Evolutionary conservation across 2,888 invertebrate genomes (phyloP), one percentile per base, ranked within the genome.

Genomic region (Metallyticus violacea): DNA sequence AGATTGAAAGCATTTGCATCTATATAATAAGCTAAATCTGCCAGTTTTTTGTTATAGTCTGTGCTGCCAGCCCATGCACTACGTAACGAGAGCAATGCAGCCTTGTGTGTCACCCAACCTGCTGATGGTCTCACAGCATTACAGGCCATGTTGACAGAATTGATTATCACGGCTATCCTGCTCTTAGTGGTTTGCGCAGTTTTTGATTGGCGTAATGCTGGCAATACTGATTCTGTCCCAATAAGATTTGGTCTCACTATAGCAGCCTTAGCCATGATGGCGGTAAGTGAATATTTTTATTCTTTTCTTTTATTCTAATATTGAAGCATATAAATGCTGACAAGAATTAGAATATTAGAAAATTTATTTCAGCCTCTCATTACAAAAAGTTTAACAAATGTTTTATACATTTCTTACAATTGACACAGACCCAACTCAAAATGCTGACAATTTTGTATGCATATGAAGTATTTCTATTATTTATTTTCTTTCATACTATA

Each of bases 241-340:
- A 88, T 92, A 76, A 92, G 91, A 88, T 92, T 93, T 89, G 92
- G 92, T 1, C 87, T 92, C 62, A 89, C 91, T 7, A 90, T 93
- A 6, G 89, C 91, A 4, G 91, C 90, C 9, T 86, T 93, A 27
- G 92, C 91, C 6, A 40, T 86, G 80, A 77, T 81, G 22, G 86
- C 30, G 87, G 87, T 87, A 79, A 80, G 82, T 85, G 7, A 27
- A 62, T 1, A 30, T 1, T 30, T 30, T 29, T 30, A 7, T 30
- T 62, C 40, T 62, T 62, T n/a, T n/a, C n/a, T n/a, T n/a, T n/a
- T n/a, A n/a, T n/a, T n/a, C n/a, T n/a, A n/a, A n/a, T n/a, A n/a
- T n/a, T n/a, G n/a, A n/a, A n/a, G n/a, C n/a, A n/a, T n/a, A n/a
- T n/a, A n/a, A n/a, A n/a, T n/a, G n/a, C n/a, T n/a, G n/a, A n/a